Evolutionary conservation across 2,888 invertebrate genomes (phyloP).

Genomic region (Volucella inflata): DNA sequence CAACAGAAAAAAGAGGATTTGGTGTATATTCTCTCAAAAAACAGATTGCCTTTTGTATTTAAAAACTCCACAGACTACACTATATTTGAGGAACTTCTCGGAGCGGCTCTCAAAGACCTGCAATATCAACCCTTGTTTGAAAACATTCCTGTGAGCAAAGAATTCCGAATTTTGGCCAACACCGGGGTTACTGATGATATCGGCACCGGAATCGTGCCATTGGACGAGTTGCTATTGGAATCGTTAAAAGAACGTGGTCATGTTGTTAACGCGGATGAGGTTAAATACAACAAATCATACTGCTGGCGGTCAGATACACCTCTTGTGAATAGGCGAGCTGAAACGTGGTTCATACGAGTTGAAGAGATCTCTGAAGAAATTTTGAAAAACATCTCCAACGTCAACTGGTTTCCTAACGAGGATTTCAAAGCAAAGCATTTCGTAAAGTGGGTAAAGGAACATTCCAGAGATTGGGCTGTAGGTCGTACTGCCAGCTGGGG

Average conservation of each 20-base stretch:
- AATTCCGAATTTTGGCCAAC: slow-evolving; percentile 92
- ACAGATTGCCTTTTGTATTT: slow-evolving; percentile 89
- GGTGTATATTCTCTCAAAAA: slow-evolving; percentile 88
- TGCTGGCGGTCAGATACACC: slow-evolving; percentile 99
- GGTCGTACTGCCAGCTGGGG: slow-evolving; percentile 99
- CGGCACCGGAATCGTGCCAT: slow-evolving; percentile 97
- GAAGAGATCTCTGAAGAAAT: slow-evolving; percentile 92
- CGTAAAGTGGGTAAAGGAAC: slow-evolving; percentile 97
- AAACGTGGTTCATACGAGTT: slow-evolving; percentile 98
- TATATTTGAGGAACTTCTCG: slow-evolving; percentile 90
- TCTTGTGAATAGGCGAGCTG: slow-evolving; percentile 97
- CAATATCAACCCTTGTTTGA: slow-evolving; percentile 93
- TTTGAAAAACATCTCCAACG: slow-evolving; percentile 89
- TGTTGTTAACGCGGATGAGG: slow-evolving; percentile 89
- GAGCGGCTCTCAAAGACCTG: slow-evolving; percentile 89
- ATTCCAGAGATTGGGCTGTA: slow-evolving; percentile 97
- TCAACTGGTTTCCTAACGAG: slow-evolving; percentile 98
- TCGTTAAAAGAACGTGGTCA: slow-evolving; percentile 89
- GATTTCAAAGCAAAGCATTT: slow-evolving; percentile 95
- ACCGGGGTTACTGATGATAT: slow-evolving; percentile 95
- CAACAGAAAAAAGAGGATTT: neutral
- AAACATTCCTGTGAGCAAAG: slow-evolving; percentile 84
- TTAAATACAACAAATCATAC: slow-evolving; percentile 97
- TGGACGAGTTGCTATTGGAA: slow-evolving; percentile 94
- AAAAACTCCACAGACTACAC: slow-evolving; percentile 90